phyloP scores from a whole-genome alignment of 2,888 invertebrate species.

The Scaptomyza polygonia region DNA sequence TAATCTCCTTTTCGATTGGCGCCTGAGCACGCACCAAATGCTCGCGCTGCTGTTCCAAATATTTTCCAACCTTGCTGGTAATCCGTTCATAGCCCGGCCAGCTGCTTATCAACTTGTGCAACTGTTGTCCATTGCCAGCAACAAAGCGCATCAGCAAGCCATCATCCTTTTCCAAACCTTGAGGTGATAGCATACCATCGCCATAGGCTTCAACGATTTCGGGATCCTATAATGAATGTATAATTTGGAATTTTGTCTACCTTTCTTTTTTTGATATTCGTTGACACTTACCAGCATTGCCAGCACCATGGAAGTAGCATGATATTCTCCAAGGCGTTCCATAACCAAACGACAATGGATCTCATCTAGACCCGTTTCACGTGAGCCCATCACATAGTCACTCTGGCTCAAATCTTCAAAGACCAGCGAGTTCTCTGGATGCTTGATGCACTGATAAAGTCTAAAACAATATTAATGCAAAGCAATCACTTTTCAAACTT shows the following conservation, averaged over 20 bases:
- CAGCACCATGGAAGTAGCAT: constrained; percentile 85
- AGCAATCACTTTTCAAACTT: no score
- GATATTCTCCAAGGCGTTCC: constrained; percentile 85
- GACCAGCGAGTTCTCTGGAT: constrained; percentile 73
- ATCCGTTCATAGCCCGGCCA: constrained; percentile 85
- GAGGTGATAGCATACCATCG: constrained; percentile 67
- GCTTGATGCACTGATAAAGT: constrained; percentile 68
- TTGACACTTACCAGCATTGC: constrained; percentile 84
- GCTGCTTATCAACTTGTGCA: constrained; percentile 78
- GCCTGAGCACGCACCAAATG: constrained; percentile 68
- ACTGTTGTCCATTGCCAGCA: constrained; percentile 53
- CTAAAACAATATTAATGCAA: constrained; percentile 48
- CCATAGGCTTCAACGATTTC: constrained; percentile 57
- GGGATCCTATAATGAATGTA: constrained; percentile 50
- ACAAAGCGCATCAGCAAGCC: constrained; percentile 64
- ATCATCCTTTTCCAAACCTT: constrained; percentile 57
- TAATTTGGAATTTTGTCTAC: no score
- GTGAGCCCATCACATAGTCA: constrained; percentile 85
- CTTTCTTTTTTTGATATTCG: no score
- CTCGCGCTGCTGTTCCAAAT: constrained; percentile 55
- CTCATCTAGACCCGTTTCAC: constrained; percentile 85
- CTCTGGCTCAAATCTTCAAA: constrained; percentile 83
- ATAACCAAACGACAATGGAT: constrained; percentile 85
- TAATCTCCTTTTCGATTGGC: constrained; percentile 70
- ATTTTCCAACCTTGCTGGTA: constrained; percentile 75